phyloP scores from a whole-genome alignment of 1,140 invertebrate genomes.

The Pseudobourletiella spinata region DNA sequence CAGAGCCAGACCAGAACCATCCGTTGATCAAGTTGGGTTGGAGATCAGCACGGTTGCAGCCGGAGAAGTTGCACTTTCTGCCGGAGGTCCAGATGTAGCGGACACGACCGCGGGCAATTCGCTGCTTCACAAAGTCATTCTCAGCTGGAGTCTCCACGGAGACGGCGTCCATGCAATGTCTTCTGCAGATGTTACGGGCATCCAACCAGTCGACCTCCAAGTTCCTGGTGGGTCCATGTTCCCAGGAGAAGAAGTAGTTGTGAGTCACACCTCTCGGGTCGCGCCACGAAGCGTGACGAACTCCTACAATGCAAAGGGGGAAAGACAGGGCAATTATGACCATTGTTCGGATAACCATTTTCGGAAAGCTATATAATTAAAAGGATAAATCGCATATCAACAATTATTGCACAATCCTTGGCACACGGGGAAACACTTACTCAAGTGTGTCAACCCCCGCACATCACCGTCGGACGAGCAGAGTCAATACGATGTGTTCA shows the following conservation, averaged over 20 bases:
- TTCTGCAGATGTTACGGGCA: conserved; percentile 77
- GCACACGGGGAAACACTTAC: too few relatives aligned
- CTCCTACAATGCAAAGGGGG: conserved; percentile 48
- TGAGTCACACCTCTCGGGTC: conserved; percentile 74
- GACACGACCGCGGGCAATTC: conserved; percentile 57
- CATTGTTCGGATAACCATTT: background rate
- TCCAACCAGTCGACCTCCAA: conserved; percentile 85
- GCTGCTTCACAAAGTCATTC: conserved; percentile 81
- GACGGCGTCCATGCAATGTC: conserved; percentile 88
- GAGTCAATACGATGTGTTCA: too few relatives aligned
- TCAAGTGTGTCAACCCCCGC: background rate
- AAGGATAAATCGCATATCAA: too few relatives aligned
- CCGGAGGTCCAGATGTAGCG: conserved; percentile 84
- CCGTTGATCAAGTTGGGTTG: conserved; percentile 81
- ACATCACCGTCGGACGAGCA: too few relatives aligned
- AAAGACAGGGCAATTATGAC: background rate
- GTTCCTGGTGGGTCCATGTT: conserved; percentile 70
- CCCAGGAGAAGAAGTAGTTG: conserved; percentile 91
- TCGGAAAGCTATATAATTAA: too few relatives aligned
- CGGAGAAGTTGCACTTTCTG: conserved; percentile 83
- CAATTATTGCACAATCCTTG: too few relatives aligned
- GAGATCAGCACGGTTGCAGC: conserved; percentile 70
- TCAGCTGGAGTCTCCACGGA: conserved; percentile 80
- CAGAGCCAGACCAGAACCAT: conserved; percentile 88
- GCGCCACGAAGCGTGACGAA: conserved; percentile 73